Conservation (phyloP, 1,140 invertebrate genomes). For the Hyposmocoma kahamanoa region DNA sequence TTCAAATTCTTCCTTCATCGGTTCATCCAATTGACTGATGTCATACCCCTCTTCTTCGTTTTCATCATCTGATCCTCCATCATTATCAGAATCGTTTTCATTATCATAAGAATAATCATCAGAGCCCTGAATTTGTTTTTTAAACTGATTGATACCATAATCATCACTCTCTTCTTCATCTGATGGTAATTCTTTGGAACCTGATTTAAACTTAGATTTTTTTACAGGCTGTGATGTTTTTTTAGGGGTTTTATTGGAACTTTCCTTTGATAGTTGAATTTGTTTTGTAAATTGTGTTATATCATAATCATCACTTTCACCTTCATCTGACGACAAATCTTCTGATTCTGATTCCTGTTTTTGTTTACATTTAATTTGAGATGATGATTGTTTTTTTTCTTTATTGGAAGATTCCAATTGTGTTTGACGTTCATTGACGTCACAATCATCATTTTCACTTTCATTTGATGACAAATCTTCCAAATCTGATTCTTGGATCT, state of each 20-base stretch:
- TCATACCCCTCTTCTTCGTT: constrained; percentile 58
- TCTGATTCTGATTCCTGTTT: constrained; percentile 9
- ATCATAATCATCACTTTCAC: constrained; percentile 14
- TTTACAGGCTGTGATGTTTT: no score
- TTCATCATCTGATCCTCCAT: constrained; percentile 37
- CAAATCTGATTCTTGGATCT: not conserved
- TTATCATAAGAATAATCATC: constrained; percentile 23
- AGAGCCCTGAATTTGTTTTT: constrained; percentile 30
- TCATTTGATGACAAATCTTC: not conserved
- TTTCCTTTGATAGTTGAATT: not conserved
- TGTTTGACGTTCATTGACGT: not conserved
- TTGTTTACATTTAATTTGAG: not conserved
- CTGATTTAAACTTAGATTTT: not conserved
- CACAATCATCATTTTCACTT: not conserved
- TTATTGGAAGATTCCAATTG: not conserved
- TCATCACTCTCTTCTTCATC: constrained; percentile 18
- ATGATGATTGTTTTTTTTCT: not conserved
- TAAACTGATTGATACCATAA: constrained; percentile 16
- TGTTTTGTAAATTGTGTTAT: not conserved
- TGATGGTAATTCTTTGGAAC: constrained; percentile 9
- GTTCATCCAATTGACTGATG: constrained; percentile 64
- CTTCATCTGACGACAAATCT: constrained; percentile 11
- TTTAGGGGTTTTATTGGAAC: no score
- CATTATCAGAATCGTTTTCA: constrained; percentile 19
- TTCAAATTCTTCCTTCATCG: constrained; percentile 66